Evolutionary conservation across 2,797 vertebrate species (phyloP).

Genomic region (Buceros bicornis): DNA sequence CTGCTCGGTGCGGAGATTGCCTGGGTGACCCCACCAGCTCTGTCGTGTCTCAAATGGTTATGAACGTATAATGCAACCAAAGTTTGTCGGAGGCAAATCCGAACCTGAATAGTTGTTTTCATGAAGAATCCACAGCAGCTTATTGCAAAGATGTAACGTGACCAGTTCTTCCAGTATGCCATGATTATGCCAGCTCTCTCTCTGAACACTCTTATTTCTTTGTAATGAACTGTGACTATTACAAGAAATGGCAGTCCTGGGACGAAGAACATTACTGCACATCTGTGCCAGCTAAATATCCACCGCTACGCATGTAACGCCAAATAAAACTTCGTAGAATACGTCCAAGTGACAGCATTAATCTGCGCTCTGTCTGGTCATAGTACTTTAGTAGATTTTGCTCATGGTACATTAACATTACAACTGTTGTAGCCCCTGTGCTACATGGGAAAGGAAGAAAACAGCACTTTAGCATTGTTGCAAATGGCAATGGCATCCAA

Average conservation of each 20-base stretch:
- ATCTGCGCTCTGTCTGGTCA: not conserved
- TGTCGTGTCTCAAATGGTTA: not conserved
- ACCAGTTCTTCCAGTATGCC: not conserved
- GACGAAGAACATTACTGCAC: not conserved
- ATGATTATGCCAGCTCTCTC: not conserved
- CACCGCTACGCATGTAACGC: rapidly evolving
- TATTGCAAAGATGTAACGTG: not conserved
- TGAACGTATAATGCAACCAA: rapidly evolving
- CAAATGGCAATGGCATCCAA: not conserved
- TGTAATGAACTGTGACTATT: not conserved
- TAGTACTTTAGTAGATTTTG: not conserved
- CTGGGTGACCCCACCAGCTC: not conserved
- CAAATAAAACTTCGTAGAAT: not conserved
- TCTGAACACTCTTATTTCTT: not conserved
- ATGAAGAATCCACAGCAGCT: not conserved
- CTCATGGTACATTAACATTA: not conserved
- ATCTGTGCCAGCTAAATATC: not conserved
- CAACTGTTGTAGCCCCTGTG: not conserved
- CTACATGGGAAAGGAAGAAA: not conserved
- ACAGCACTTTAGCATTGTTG: not conserved
- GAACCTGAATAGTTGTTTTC: not conserved
- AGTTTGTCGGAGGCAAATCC: not conserved
- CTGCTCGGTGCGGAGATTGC: not conserved
- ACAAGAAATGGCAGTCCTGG: not conserved
- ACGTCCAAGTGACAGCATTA: not conserved